These are phyloP conservation scores for Neoarius graeffei DNA, from an alignment of 2,113 vertebrate species.

Conservation along the genomic window DNA sequence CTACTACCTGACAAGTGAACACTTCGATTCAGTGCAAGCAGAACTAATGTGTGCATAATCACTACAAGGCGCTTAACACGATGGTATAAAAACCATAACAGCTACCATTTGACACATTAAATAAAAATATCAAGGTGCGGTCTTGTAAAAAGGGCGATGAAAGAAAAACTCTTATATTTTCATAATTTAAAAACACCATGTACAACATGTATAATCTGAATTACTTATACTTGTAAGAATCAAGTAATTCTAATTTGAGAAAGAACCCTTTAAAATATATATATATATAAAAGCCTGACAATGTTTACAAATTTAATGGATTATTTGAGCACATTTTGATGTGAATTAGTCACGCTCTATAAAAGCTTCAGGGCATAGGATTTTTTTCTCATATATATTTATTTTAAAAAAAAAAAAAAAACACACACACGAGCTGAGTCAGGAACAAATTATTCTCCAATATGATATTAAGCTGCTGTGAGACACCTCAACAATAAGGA, in stretches of 20 bases:
- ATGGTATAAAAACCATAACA: background rate
- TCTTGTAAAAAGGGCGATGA: background rate
- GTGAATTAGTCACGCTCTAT: background rate
- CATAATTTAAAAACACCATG: background rate
- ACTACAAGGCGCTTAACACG: background rate
- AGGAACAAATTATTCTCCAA: background rate
- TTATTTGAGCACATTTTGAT: background rate
- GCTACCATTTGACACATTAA: background rate
- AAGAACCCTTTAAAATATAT: background rate
- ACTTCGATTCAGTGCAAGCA: background rate
- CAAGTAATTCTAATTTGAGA: background rate
- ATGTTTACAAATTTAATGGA: background rate
- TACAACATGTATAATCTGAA: background rate
- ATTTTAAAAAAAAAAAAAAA: no score
- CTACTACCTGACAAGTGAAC: constrained; percentile 81
- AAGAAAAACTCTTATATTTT: background rate
- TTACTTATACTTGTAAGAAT: background rate
- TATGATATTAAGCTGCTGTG: background rate
- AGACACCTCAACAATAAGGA: background rate
- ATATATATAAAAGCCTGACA: background rate
- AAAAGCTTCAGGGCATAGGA: background rate
- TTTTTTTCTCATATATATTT: background rate
- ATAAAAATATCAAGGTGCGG: background rate
- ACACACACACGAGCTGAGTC: no score
- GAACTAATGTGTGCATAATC: background rate